Evolutionary conservation across 2,113 vertebrate species (phyloP).

Genomic region (Oriolus oriolus): DNA sequence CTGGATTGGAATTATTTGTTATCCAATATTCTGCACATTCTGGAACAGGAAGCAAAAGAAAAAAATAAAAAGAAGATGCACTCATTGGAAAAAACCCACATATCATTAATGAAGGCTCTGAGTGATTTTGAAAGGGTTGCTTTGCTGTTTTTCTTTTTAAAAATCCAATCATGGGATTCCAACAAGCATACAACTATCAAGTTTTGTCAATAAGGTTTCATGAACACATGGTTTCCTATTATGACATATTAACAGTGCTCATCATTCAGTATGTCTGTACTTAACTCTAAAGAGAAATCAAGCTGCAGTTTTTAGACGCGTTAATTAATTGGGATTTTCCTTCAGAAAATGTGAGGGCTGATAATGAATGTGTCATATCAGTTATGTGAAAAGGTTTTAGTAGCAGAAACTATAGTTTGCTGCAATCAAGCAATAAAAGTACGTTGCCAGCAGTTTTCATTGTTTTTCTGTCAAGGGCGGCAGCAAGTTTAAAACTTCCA

Average conservation of each 20-base stretch:
- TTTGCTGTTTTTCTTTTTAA: background rate
- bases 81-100: background rate
- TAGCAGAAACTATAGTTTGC: background rate
- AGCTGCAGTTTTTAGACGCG: background rate
- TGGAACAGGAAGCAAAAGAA: background rate
- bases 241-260: background rate
- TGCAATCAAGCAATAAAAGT: background rate
- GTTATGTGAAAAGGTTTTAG: background rate
- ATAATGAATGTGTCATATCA: background rate
- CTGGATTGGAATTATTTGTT: background rate
- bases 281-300: slow-evolving; percentile 34
- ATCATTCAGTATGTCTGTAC: background rate
- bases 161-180: background rate
- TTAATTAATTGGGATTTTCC: background rate
- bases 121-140: background rate
- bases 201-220: background rate
- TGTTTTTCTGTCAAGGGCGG: background rate
- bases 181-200: background rate
- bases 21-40: background rate
- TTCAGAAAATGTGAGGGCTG: background rate
- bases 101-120: background rate
- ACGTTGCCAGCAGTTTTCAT: background rate
- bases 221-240: background rate
- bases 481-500: background rate
- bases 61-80: background rate